These are phyloP conservation scores for Drosophila carrolli DNA, from an alignment of 1,140 invertebrate species.

Conservation along the genomic window DNA sequence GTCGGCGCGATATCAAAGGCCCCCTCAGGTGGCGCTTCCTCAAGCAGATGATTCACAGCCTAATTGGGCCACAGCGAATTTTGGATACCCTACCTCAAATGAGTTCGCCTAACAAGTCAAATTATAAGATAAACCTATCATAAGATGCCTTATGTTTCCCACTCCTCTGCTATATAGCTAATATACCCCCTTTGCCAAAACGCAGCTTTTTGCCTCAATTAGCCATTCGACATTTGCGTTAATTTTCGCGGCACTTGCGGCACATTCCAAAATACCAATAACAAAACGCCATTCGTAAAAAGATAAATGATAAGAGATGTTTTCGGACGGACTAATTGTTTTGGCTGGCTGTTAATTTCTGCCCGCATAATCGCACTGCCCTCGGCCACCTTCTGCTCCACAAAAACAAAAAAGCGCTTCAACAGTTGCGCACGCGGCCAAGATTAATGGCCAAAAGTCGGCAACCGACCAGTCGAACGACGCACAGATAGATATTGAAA, in stretches of 20 bases:
- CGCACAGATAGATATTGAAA: slow-evolving; percentile 63
- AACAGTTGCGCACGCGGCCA: slow-evolving; percentile 81
- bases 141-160: neutral
- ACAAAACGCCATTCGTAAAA: slow-evolving; percentile 45
- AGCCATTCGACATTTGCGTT: slow-evolving; percentile 70
- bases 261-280: slow-evolving; percentile 68
- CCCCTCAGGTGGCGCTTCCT: slow-evolving; percentile 76
- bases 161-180: neutral
- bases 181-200: slow-evolving; percentile 25
- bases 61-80: slow-evolving; percentile 33
- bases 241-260: slow-evolving; percentile 81
- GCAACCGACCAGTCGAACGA: slow-evolving; percentile 8
- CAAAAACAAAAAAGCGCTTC: slow-evolving; percentile 70
- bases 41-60: slow-evolving; percentile 15
- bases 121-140: neutral
- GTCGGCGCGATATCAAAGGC: slow-evolving; percentile 77
- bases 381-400: slow-evolving; percentile 71
- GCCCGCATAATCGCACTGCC: slow-evolving; percentile 79
- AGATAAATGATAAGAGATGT: slow-evolving; percentile 62
- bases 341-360: slow-evolving; percentile 78
- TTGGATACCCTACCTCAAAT: slow-evolving; percentile 26
- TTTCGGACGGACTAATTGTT: slow-evolving; percentile 73
- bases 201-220: slow-evolving; percentile 57
- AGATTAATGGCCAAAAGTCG: slow-evolving; percentile 63
- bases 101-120: neutral